Evolutionary conservation across 2,888 invertebrate species (phyloP), one percentile per base, ranked within the genome.

Genomic region (Caenorhabditis auriculariae): DNA sequence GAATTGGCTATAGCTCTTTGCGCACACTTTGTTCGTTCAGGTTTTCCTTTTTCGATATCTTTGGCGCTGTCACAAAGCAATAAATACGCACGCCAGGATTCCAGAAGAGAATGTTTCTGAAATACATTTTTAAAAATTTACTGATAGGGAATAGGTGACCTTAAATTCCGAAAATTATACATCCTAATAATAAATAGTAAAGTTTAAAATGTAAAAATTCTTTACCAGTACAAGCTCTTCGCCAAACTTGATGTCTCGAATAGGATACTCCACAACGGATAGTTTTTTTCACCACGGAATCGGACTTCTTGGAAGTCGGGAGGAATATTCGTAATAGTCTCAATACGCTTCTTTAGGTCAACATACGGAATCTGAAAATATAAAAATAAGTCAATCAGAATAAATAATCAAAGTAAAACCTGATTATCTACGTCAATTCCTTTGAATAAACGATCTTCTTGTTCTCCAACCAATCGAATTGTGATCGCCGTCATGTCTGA

Each of bases 1-100:
- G 60, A 56, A 43, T 37, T 26, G n/a, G 51, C 46, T 12, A 60
- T 56, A 28, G 55, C 60, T 50, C 26, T 21, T 23, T 60, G 50
- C 12, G 60, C 60, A 60, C 27, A 38, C 39, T 46, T 51, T 19
- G 51, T 60, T 51, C 47, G 60, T 35, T 48, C 48, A 26, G 44
- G 27, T 21, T 45, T 57, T 46, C 28, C 21, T 19, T 53, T 53
- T 45, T 46, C 32, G 23, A 15, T 46, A 35, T 53, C 37, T 12
- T 52, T 46, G 57, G 29, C 28, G 45, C 19, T 38, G 35, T 45
- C 26, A 45, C 46, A 53, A 53, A 21, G 32, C 9, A 41, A 4
- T 29, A 59, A 43, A 35, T 54, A 54, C 27, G 35, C 43, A 43
- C 24, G 23, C 58, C 58, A 58, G 19, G 21, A 27, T 29, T 38